Percentiles rank a stretch among this genome's conserved stretches.
These are phyloP conservation scores for Latrodectus elegans DNA, from an alignment of 2,888 invertebrate genomes.

Conservation along the genomic window DNA sequence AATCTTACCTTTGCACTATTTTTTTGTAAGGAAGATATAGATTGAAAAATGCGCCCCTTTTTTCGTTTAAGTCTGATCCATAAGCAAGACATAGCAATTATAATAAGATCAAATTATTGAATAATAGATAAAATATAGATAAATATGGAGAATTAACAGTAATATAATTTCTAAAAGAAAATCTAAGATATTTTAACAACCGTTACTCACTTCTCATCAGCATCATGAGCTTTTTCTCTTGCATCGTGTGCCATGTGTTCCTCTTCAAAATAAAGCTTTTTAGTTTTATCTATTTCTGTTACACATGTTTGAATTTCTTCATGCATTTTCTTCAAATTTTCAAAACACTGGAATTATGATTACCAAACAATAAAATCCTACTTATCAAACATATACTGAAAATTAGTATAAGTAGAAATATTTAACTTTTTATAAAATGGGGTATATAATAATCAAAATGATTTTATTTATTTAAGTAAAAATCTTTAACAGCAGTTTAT, in stretches of 20 bases:
- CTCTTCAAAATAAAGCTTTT: conserved; percentile 95
- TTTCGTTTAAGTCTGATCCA: conserved; percentile 80
- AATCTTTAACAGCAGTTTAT: no score
- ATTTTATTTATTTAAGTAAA: no score
- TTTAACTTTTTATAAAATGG: no score
- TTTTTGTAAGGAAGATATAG: conserved; percentile 95
- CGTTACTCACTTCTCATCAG: conserved; percentile 84
- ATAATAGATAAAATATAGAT: background rate
- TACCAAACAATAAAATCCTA: no score
- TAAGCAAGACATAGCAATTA: conserved; percentile 53
- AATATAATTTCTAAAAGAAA: background rate
- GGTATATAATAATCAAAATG: no score
- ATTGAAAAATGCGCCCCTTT: conserved; percentile 96
- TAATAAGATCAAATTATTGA: conserved; percentile 4
- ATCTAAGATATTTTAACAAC: background rate
- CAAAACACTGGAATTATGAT: conserved; percentile 58
- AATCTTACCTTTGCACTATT: conserved; percentile 92
- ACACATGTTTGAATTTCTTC: conserved; percentile 91
- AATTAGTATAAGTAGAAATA: no score
- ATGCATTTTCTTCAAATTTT: conserved; percentile 81
- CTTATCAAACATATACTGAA: no score
- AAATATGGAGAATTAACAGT: background rate
- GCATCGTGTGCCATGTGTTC: conserved; percentile 97
- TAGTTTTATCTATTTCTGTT: conserved; percentile 92
- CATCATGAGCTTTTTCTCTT: conserved; percentile 93